These are phyloP conservation scores for Etheostoma cragini DNA, from an alignment of 2,113 vertebrate genomes.

Conservation along the genomic window DNA sequence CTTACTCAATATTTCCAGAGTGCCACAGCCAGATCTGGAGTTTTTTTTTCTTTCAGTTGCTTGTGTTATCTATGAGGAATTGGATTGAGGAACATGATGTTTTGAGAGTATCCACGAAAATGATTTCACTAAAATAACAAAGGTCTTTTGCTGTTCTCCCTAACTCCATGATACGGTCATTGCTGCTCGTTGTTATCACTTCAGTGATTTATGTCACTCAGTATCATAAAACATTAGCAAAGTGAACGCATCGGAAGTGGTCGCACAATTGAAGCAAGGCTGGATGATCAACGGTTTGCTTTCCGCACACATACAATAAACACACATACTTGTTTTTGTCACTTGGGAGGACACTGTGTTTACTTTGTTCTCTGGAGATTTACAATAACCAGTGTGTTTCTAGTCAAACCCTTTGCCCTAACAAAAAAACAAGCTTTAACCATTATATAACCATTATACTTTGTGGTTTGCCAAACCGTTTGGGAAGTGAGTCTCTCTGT, in stretches of 20 bases:
- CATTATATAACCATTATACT: not conserved
- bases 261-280: constrained; percentile 8
- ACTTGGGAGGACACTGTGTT: not conserved
- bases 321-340: not conserved
- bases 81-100: constrained; percentile 7
- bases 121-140: not conserved
- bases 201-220: constrained; percentile 19
- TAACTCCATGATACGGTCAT: not conserved
- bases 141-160: constrained; percentile 5
- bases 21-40: not conserved
- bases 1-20: constrained; percentile 38
- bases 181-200: not conserved
- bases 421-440: not conserved
- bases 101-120: not conserved
- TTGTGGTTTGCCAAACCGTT: not conserved
- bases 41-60: constrained; percentile 6
- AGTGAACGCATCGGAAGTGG: not conserved
- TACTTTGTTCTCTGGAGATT: not conserved
- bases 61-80: constrained; percentile 17
- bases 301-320: not conserved
- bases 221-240: constrained; percentile 24
- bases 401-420: not conserved
- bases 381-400: not conserved
- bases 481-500: not conserved
- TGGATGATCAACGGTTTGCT: constrained; percentile 5